Conservation (phyloP, 2,113 vertebrate genomes). For the Hyaena hyaena region DNA sequence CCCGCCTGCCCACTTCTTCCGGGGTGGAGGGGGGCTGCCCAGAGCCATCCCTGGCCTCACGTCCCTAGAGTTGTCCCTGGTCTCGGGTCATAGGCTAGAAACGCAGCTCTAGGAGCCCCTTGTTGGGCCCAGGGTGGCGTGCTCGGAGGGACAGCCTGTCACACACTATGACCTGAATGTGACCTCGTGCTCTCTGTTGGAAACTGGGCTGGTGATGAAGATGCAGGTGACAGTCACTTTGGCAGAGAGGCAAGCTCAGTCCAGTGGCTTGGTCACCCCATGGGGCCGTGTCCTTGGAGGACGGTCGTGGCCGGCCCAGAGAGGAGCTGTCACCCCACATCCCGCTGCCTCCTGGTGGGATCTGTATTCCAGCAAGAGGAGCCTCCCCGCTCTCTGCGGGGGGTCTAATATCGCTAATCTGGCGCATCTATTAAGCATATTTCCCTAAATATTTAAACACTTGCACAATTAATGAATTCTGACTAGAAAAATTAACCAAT, state of each 20-base stretch:
- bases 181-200: not conserved
- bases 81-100: not conserved
- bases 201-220: not conserved
- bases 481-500: not conserved
- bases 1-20: not conserved
- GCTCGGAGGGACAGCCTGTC: not conserved
- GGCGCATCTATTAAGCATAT: fast-evolving
- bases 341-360: not conserved
- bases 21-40: not conserved
- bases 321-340: not conserved
- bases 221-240: not conserved
- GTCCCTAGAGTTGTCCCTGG: not conserved
- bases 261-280: not conserved
- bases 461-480: not conserved
- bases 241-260: fast-evolving
- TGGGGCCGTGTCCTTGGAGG: not conserved
- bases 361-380: not conserved
- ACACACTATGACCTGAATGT: not conserved
- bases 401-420: fast-evolving
- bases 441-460: not conserved
- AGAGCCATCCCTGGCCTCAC: not conserved
- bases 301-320: not conserved
- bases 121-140: not conserved
- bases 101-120: not conserved
- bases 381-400: fast-evolving